Percentiles rank a stretch among this genome's conserved stretches.
phyloP scores from a whole-genome alignment of 2,797 vertebrate genomes.

The Falco cherrug region DNA sequence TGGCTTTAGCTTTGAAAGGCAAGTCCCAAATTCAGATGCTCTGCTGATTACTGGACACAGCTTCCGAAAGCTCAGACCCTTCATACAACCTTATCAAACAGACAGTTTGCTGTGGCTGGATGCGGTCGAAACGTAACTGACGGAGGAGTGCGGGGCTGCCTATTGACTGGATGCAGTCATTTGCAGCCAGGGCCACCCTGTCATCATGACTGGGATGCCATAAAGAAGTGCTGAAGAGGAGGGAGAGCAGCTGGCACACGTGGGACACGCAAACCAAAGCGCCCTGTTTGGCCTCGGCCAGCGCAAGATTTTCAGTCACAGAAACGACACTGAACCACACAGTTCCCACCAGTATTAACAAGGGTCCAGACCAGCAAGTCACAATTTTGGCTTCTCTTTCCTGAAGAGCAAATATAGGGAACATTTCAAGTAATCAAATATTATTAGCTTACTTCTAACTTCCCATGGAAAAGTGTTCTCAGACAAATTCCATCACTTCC shows the following conservation, averaged over 20 bases:
- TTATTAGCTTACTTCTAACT: neutral
- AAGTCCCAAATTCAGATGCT: neutral
- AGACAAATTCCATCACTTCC: neutral
- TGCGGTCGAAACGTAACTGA: fast-evolving
- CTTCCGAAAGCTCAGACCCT: neutral
- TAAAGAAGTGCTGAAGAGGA: neutral
- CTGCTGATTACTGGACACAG: neutral
- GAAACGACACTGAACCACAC: neutral
- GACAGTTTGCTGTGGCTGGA: neutral
- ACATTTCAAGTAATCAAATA: neutral
- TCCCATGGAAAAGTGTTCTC: neutral
- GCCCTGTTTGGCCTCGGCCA: neutral
- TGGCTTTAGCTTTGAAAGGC: neutral
- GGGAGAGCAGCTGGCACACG: fast-evolving
- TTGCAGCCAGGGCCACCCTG: neutral
- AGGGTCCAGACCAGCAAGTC: neutral
- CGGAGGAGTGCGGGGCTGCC: neutral
- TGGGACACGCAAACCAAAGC: neutral
- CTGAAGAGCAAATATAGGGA: neutral
- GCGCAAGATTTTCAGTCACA: neutral
- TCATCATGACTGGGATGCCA: neutral
- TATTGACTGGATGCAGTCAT: fast-evolving
- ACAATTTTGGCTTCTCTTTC: neutral
- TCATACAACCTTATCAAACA: fast-evolving
- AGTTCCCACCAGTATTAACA: neutral